A percentile compares a stretch with the other conserved stretches of the same genome.
Conservation (phyloP, 2,113 vertebrate species). For the Taxidea taxus region DNA sequence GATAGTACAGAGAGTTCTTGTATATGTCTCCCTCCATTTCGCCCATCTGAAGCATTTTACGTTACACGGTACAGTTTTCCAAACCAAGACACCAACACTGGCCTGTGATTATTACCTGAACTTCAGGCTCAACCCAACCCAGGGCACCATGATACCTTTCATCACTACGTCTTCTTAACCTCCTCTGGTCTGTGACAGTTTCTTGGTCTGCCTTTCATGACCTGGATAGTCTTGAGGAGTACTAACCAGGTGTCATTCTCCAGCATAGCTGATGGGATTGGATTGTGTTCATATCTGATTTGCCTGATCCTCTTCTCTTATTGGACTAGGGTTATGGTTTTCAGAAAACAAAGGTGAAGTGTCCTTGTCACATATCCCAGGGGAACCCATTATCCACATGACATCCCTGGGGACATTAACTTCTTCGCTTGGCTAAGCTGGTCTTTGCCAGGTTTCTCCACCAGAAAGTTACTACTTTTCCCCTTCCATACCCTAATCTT, state of each 20-base stretch:
- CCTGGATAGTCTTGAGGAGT: too few species aligned
- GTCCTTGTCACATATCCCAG: background rate
- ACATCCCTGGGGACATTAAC: background rate
- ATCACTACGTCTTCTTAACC: background rate
- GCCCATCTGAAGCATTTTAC: background rate
- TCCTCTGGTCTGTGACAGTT: background rate
- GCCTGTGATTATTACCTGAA: background rate
- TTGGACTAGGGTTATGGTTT: background rate
- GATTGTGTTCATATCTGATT: background rate
- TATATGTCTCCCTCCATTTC: background rate
- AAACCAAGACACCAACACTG: background rate
- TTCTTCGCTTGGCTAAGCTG: background rate
- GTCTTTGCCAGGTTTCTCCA: background rate
- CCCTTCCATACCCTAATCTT: background rate
- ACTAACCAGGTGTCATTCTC: background rate
- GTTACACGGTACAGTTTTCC: background rate
- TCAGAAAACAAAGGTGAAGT: background rate
- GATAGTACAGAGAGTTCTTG: background rate
- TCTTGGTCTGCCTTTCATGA: background rate
- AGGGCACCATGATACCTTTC: background rate
- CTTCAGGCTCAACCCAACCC: background rate
- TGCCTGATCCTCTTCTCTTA: background rate
- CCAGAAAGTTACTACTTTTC: background rate
- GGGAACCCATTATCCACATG: fast-evolving
- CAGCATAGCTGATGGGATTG: background rate